Base-by-base conservation (phyloP, 2,888 invertebrate genomes). In the Lasiommata megera region DNA sequence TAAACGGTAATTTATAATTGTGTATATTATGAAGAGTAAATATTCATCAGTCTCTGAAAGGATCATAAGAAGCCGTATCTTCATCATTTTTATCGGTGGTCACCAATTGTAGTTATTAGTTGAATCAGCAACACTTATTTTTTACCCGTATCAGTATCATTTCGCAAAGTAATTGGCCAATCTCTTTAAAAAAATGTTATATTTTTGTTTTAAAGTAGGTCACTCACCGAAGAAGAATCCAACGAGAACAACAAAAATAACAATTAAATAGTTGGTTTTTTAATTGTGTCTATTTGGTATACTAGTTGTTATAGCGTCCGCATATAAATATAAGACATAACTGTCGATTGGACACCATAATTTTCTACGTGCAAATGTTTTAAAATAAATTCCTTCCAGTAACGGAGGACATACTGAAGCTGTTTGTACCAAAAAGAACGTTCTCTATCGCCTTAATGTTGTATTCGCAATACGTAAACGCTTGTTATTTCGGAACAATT, bases 401-500 rank as follows among this genome's bases (percentile, higher is more conserved):
- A 31, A 31, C 5, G 7, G 31, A 31, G 9, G 23, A 2, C 18
- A n/a, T n/a, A 11, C 11, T 16, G n/a, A 16, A 29, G 9, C 11
- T 36, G 54, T 40, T 52, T 40, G n/a, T 41, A 46, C 34, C 14
- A 16, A 41, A 34, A 29, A 47, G 40, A 55, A 38, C 12, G 52
- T 28, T 53, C 31, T 40, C 50, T 31, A 18, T 46, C 38, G 44
- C 48, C 12, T 44, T 44, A 14, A 40, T 52, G 36, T 9, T 40
- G 41, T 54, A 46, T 56, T 60, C 51, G 48, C 17, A 60, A 54
- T 48, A 57, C 17, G 23, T 47, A 48, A 48, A 41, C 18, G 16
- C 8, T 16, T 41, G 52, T 47, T 44, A 56, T 54, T 62, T 43
- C 40, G 44, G 31, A 44, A 40, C 43, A 40, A 60, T 57, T 57